Conservation (phyloP, 2,888 invertebrate genomes). For the Eutolmus rufibarbis region DNA sequence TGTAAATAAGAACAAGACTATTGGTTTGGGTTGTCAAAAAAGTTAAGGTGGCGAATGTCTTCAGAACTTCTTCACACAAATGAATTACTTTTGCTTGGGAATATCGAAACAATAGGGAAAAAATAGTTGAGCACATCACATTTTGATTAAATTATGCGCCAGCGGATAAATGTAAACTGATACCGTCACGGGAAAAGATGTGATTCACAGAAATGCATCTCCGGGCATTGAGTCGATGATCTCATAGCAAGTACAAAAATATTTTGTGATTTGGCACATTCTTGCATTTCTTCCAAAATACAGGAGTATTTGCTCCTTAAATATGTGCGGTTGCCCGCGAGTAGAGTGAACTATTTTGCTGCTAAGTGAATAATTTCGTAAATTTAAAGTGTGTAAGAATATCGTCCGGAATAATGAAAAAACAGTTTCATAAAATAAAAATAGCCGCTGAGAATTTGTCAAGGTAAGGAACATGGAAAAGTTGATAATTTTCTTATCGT, state of each 20-base stretch:
- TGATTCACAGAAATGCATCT: not conserved
- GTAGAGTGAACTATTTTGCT: not conserved
- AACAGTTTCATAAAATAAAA: conserved; percentile 63
- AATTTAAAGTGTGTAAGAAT: not conserved
- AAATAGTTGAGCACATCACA: not conserved
- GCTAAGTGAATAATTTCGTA: not conserved
- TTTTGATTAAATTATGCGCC: not conserved
- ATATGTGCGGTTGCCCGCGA: not conserved
- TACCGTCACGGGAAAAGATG: not conserved
- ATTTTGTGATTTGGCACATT: conserved; percentile 28
- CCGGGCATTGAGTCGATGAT: not conserved
- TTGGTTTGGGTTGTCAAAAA: not conserved
- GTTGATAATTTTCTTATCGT: not conserved
- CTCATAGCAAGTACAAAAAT: conserved; percentile 22
- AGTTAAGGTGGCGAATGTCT: not conserved
- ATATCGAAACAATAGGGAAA: not conserved
- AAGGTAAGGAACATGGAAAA: conserved; percentile 54
- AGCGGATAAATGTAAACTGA: not conserved
- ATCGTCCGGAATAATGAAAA: conserved; percentile 56
- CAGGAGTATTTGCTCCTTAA: not conserved
- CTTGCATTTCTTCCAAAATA: not conserved
- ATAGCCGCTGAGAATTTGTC: conserved; percentile 62
- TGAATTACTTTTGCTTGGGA: not conserved
- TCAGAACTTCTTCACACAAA: not conserved
- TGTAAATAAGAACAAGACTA: not conserved